Evolutionary conservation across 2,113 vertebrate genomes (phyloP), one percentile per base, ranked within the genome.

Genomic region (Chascanopsetta lugubris): DNA sequence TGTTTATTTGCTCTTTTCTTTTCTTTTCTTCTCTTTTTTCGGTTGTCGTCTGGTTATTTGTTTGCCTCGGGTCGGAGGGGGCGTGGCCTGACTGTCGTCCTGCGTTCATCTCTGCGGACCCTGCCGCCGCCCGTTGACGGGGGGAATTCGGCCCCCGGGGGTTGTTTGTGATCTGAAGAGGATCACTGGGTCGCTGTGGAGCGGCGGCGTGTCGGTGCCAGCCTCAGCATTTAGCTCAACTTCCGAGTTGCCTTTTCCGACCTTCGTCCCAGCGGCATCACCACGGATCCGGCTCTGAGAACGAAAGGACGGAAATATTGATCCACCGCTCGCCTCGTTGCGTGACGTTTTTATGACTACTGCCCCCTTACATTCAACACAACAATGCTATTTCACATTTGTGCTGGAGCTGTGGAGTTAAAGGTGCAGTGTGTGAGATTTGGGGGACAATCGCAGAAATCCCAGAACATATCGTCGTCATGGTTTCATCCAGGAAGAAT

Each of bases 181-280:
- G 45, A 49, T 69, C n/a, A n/a, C n/a, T 65, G 61, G 29, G 38
- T 75, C 47, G 51, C 49, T 34, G 48, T 56, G 36, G 60, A 71
- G 62, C 66, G 32, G 8, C 61, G 69, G 66, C 57, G 13, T 77
- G 40, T 63, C 50, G 69, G 65, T 69, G 64, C 63, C 69, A 9
- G 76, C 21, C 55, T 72, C 60, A 40, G 46, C 65, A 5, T 77
- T 51, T 63, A 50, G 58, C 75, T 82, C 75, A 63, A 67, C 75
- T 75, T 85, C 77, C 68, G 71, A 49, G 77, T 80, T 80, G 80
- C 80, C 83, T 80, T 86, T 67, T 80, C 75, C 62, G 72, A 47
- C 68, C 17, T 75, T 21, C 69, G 63, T 79, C 59, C 62, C 60
- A 24, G 25, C 68, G 67, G 66, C 71, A 51, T 75, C 72, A 68